Percentiles rank a stretch among this genome's conserved stretches.
These are phyloP conservation scores for Coremacera marginata DNA, from an alignment of 2,888 invertebrate genomes.

Conservation along the genomic window DNA sequence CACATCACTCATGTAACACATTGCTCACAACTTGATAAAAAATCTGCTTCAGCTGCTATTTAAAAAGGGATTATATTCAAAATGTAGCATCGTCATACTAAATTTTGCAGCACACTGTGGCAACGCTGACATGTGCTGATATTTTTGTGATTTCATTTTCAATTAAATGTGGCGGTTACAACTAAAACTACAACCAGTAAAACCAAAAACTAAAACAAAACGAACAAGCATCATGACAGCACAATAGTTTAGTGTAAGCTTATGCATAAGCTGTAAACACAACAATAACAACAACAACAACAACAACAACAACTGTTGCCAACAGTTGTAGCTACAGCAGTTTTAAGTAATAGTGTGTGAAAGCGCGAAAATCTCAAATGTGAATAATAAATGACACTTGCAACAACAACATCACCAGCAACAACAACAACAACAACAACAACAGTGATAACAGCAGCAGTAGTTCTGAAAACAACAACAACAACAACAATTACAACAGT, in stretches of 20 bases:
- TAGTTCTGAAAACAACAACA: background rate
- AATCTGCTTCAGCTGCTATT: too few species aligned
- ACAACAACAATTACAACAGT: too few species aligned
- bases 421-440: background rate
- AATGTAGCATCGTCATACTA: too few species aligned
- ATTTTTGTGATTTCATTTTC: background rate
- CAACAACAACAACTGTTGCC: background rate
- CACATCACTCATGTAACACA: background rate
- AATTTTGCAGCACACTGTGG: background rate
- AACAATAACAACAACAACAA: background rate
- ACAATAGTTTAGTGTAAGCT: background rate
- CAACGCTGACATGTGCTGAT: background rate
- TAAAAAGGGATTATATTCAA: too few species aligned
- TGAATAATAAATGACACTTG: background rate
- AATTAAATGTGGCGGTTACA: too few species aligned
- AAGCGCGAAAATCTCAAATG: constrained; percentile 33
- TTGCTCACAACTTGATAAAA: background rate
- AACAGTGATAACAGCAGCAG: background rate
- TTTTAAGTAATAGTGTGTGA: constrained; percentile 28
- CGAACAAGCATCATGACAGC: too few species aligned
- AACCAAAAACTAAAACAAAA: too few species aligned
- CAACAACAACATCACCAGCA: background rate
- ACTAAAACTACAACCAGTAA: too few species aligned
- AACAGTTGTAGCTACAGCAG: constrained; percentile 4
- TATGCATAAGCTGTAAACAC: constrained; percentile 1